These are phyloP conservation scores for Drepana falcataria DNA, from an alignment of 2,888 invertebrate genomes.

Conservation along the genomic window DNA sequence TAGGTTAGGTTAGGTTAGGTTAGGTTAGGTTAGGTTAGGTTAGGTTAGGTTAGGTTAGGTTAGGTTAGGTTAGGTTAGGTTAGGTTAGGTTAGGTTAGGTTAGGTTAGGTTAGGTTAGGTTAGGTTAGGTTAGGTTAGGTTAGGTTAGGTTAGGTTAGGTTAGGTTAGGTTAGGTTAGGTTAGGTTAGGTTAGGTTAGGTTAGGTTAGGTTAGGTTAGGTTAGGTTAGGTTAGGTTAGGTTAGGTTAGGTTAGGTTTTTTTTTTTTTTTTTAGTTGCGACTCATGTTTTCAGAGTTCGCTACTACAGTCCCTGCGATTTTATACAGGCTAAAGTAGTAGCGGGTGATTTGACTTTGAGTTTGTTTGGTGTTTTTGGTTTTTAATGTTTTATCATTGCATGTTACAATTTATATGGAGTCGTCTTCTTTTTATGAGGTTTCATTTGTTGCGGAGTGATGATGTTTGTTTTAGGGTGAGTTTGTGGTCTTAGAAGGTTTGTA, in stretches of 20 bases:
- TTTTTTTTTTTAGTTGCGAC: too few species aligned
- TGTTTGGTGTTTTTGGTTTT: too few species aligned
- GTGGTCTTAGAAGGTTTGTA: too few species aligned
- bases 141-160: background rate
- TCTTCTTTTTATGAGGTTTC: too few species aligned
- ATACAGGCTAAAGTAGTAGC: too few species aligned
- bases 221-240: constrained; percentile 4
- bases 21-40: constrained; percentile 2
- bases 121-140: background rate
- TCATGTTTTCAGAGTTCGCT: too few species aligned
- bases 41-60: constrained; percentile 2
- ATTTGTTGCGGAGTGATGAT: too few species aligned
- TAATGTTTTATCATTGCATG: too few species aligned
- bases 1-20: constrained; percentile 2
- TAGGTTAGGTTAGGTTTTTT: constrained; percentile 3
- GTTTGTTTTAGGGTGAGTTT: too few species aligned
- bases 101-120: background rate
- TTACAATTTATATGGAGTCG: too few species aligned
- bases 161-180: background rate
- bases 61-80: constrained; percentile 1
- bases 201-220: constrained; percentile 3
- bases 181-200: constrained; percentile 1
- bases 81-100: background rate
- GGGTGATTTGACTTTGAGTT: too few species aligned
- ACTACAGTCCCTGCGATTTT: too few species aligned